Conservation (phyloP, 2,888 invertebrate genomes). For the Cantharis lateralis region DNA sequence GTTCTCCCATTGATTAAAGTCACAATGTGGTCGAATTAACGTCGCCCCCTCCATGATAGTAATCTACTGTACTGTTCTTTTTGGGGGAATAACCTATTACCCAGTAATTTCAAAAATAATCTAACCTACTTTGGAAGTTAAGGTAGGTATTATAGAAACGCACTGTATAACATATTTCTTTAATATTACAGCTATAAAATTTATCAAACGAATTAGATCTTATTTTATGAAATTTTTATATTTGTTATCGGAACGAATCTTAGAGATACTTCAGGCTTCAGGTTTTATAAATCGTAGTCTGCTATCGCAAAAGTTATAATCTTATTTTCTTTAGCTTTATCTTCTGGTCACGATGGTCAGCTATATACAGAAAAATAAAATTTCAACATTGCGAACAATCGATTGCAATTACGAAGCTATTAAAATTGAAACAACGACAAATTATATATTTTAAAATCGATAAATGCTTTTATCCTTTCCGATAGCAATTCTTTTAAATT, state of each 20-base stretch:
- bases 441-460: too few species aligned
- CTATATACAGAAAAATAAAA: not conserved
- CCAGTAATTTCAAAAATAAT: too few species aligned
- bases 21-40: too few species aligned
- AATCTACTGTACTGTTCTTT: too few species aligned
- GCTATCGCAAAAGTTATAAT: not conserved
- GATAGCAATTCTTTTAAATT: too few species aligned
- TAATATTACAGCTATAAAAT: not conserved
- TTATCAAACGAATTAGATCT: not conserved
- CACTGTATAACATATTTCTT: not conserved
- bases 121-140: not conserved
- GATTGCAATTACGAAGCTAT: not conserved
- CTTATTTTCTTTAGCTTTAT: not conserved
- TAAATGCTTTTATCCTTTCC: too few species aligned
- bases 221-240: not conserved
- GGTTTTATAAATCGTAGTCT: not conserved
- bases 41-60: too few species aligned
- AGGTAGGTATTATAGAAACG: too few species aligned
- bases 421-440: not conserved
- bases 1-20: too few species aligned
- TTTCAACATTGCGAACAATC: not conserved
- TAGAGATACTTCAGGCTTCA: not conserved
- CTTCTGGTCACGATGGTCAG: not conserved
- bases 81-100: too few species aligned
- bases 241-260: not conserved